phyloP scores from a whole-genome alignment of 2,888 invertebrate species.

The Mesorhabditis belari region DNA sequence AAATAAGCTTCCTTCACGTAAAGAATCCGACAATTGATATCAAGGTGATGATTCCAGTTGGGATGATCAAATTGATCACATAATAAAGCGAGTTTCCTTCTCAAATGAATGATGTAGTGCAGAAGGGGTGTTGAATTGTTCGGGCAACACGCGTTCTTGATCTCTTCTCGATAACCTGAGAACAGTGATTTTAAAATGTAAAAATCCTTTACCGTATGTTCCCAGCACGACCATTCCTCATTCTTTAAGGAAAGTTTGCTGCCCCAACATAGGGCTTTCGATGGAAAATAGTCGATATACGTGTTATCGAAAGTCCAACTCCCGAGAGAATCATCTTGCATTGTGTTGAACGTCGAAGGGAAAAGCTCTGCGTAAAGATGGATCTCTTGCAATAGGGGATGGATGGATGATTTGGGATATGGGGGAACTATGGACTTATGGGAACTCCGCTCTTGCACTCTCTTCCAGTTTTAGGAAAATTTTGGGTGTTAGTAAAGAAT shows the following conservation, averaged over 20 bases:
- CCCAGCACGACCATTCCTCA: conserved; percentile 44
- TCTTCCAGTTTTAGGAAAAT: too few relatives aligned
- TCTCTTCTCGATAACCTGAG: conserved; percentile 31
- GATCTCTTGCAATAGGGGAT: too few relatives aligned
- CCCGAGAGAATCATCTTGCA: conserved; percentile 39
- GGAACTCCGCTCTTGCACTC: neutral
- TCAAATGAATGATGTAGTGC: conserved; percentile 23
- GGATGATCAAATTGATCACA: conserved; percentile 36
- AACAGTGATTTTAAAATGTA: neutral
- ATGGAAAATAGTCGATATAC: conserved; percentile 41
- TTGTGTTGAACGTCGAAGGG: conserved; percentile 38
- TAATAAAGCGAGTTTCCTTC: conserved; percentile 41
- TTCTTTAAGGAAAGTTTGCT: conserved; percentile 42
- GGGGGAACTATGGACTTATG: neutral
- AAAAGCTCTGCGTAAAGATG: conserved; percentile 24
- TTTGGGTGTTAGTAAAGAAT: too few relatives aligned
- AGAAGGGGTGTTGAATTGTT: conserved; percentile 43
- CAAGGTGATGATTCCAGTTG: conserved; percentile 53
- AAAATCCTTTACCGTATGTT: conserved; percentile 20
- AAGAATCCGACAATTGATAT: conserved; percentile 55
- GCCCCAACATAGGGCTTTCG: conserved; percentile 36
- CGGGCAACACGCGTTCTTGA: conserved; percentile 41
- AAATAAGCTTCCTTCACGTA: too few relatives aligned
- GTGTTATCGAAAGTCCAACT: conserved; percentile 47
- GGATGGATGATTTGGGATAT: neutral